Evolutionary conservation across 2,888 invertebrate genomes (phyloP).

Genomic region (Drosophila sordidapex): DNA sequence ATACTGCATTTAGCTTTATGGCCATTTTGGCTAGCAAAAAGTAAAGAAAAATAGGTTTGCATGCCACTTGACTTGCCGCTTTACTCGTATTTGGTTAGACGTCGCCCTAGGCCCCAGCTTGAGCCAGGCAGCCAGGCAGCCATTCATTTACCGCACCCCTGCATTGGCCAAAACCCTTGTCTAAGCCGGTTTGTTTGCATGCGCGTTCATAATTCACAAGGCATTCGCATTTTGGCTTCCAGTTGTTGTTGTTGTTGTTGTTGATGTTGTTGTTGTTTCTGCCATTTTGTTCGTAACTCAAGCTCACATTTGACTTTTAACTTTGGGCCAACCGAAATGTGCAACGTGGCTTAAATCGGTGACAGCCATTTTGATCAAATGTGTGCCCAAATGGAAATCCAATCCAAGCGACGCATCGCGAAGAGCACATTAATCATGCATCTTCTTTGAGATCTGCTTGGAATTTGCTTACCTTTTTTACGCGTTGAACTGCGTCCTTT

Average conservation of each 20-base stretch:
- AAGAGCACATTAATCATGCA: neutral
- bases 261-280: conserved; percentile 10
- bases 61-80: conserved; percentile 79
- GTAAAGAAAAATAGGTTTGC: conserved; percentile 59
- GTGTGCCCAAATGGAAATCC: conserved; percentile 41
- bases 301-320: conserved; percentile 80
- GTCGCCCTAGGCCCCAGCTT: conserved; percentile 73
- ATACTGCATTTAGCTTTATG: conserved; percentile 72
- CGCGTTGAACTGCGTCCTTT: too few relatives aligned
- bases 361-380: conserved; percentile 68
- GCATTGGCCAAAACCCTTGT: conserved; percentile 40
- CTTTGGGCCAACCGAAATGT: conserved; percentile 70
- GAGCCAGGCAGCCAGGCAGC: conserved; percentile 8
- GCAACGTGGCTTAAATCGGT: conserved; percentile 67
- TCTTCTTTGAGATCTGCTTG: conserved; percentile 1
- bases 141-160: conserved; percentile 3
- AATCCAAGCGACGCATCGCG: conserved; percentile 34
- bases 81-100: conserved; percentile 78
- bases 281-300: conserved; percentile 63
- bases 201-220: conserved; percentile 75
- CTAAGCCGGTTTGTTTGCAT: conserved; percentile 75
- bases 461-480: neutral
- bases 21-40: conserved; percentile 56
- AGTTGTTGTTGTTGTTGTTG: conserved; percentile 12
- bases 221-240: conserved; percentile 70